A percentile compares a stretch with the other conserved stretches of the same genome.
Evolutionary conservation across 2,888 invertebrate genomes (phyloP).

Genomic region (Erebia epiphron): DNA sequence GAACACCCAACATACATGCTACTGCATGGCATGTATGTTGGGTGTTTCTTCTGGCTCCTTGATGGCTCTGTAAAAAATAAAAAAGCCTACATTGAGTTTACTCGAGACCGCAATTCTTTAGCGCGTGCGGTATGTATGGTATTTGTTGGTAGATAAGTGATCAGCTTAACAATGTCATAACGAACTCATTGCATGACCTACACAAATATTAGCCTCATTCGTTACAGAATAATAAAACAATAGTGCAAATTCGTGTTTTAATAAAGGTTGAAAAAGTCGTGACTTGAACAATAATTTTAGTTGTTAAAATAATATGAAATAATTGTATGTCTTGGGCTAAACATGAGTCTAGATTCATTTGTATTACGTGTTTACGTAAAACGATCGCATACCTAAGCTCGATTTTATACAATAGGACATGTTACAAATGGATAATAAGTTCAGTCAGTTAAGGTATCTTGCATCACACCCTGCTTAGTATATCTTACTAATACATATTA

Average conservation of each 20-base stretch:
- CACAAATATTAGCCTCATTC: slow-evolving; percentile 46
- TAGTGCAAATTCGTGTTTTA: slow-evolving; percentile 40
- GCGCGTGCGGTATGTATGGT: background rate
- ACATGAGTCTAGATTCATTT: background rate
- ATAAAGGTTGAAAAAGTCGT: slow-evolving; percentile 35
- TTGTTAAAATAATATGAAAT: slow-evolving; percentile 15
- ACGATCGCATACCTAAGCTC: too few relatives aligned
- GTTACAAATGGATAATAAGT: too few relatives aligned
- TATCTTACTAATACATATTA: too few relatives aligned
- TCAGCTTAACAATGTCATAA: slow-evolving; percentile 47
- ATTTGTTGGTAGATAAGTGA: background rate
- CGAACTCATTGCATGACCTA: slow-evolving; percentile 57
- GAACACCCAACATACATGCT: too few relatives aligned
- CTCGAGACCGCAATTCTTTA: background rate
- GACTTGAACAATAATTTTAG: slow-evolving; percentile 30
- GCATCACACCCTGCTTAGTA: too few relatives aligned
- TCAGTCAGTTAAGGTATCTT: too few relatives aligned
- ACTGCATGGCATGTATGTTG: too few relatives aligned
- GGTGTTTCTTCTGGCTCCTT: too few relatives aligned
- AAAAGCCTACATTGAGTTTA: too few relatives aligned
- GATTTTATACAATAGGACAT: too few relatives aligned
- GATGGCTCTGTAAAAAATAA: too few relatives aligned
- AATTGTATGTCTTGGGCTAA: slow-evolving; percentile 4
- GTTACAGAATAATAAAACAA: slow-evolving; percentile 42
- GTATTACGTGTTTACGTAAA: slow-evolving; percentile 1